Evolutionary conservation across 1,140 invertebrate species (phyloP), one percentile per base, ranked within the genome.

Genomic region (Hypothenemus hampei): DNA sequence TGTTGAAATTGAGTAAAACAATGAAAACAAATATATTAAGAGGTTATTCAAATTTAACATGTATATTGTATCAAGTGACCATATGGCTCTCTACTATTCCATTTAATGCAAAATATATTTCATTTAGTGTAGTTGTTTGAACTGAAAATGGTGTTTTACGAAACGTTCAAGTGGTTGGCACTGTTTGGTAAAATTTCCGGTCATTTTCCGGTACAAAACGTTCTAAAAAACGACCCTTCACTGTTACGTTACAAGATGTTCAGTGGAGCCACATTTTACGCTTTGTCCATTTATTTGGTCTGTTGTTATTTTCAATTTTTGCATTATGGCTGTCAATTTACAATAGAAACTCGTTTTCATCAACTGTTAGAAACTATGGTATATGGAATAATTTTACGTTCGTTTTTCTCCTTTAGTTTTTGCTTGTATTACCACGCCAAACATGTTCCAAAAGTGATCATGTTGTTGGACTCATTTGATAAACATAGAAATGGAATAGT

Each of bases 111-210:
- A n/a, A n/a, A n/a, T n/a, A n/a, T n/a, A n/a, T n/a, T n/a, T n/a
- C n/a, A n/a, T n/a, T n/a, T n/a, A n/a, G n/a, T n/a, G n/a, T n/a
- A n/a, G n/a, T n/a, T n/a, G n/a, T n/a, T n/a, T n/a, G n/a, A n/a
- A n/a, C n/a, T n/a, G n/a, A 41, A 13, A 52, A 29, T 40, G 49
- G 2, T 3, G 11, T 41, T 29, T 19, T 31, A 31, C 36, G 20
- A 10, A 5, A 3, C 15, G 13, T 39, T 52, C 13, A 40, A 15
- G 13, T 52, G 39, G 36, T 31, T 43, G 15, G 6, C 21, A 13
- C 4, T 24, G n/a, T 29, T 51, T 22, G 56, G 56, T 21, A 58
- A 58, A 45, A 35, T 45, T 4, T 7, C n/a, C 15, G 51, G 51
- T 15, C 16, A 29, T 18, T 20, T 54, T 11, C 51, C 51, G 20